Evolutionary conservation across 2,797 vertebrate genomes (phyloP).

Genomic region (Anguilla pacifica): DNA sequence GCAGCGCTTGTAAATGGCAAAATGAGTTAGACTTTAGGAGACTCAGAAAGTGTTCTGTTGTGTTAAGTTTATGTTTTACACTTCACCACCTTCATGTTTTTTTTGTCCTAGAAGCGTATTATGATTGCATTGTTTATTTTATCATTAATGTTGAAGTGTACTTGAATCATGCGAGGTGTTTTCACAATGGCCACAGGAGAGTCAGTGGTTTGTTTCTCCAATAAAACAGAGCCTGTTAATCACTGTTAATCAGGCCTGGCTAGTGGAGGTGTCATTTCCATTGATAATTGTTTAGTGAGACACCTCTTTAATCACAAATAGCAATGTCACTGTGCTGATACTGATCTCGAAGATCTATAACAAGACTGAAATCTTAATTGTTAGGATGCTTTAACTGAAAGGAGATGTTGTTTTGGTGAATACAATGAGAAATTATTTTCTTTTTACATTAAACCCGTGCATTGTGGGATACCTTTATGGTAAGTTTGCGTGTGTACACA

Average conservation of each 20-base stretch:
- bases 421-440: neutral
- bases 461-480: neutral
- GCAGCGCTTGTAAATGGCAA: neutral
- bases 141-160: neutral
- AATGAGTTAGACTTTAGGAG: neutral
- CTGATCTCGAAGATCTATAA: neutral
- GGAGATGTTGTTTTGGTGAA: neutral
- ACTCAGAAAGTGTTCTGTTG: neutral
- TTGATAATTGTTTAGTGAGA: constrained; percentile 60
- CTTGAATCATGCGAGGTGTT: neutral
- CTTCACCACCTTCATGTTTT: neutral
- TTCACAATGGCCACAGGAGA: neutral
- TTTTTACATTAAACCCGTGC: neutral
- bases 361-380: constrained; percentile 2
- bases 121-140: neutral
- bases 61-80: neutral
- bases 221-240: neutral
- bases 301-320: constrained; percentile 47
- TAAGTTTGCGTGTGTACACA: neutral
- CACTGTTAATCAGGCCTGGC: constrained; percentile 32
- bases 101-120: neutral
- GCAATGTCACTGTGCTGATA: constrained; percentile 25
- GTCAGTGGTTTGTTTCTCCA: neutral
- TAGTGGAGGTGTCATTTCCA: constrained; percentile 51
- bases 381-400: neutral